Conservation (phyloP, 1,140 invertebrate species). For the Nebria ingens region DNA sequence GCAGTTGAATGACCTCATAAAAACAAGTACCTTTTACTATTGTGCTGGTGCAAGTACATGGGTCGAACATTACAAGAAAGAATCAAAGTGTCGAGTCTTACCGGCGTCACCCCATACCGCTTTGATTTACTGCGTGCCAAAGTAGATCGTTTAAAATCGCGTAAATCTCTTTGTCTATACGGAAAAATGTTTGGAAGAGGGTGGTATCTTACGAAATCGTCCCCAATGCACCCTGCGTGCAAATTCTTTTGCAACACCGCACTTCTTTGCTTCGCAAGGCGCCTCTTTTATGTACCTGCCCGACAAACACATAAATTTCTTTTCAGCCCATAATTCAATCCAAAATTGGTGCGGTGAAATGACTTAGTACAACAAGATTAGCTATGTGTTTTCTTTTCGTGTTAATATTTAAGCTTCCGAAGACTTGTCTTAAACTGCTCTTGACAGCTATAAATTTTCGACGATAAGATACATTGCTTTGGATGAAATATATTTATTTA, state of each 20-base stretch:
- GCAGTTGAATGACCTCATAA: no score
- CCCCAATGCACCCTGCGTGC: neutral
- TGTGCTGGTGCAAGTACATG: neutral
- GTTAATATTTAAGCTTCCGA: constrained; percentile 8
- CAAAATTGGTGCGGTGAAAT: constrained; percentile 3
- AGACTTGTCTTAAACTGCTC: neutral
- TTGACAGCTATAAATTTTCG: constrained; percentile 3
- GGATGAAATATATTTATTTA: no score
- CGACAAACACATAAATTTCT: neutral
- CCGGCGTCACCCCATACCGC: neutral
- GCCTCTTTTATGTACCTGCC: constrained; percentile 2
- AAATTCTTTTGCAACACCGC: neutral
- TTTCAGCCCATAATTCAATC: constrained; percentile 1
- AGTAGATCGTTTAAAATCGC: constrained; percentile 5
- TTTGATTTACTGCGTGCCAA: neutral
- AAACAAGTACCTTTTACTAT: no score
- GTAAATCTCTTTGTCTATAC: constrained; percentile 7
- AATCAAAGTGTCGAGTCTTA: neutral
- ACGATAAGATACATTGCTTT: neutral
- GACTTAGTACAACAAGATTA: neutral
- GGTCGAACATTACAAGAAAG: no score
- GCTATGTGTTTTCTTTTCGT: neutral
- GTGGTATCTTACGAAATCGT: neutral
- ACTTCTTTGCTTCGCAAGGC: neutral
- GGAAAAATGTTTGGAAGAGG: neutral